Evolutionary conservation across 2,888 invertebrate genomes (phyloP), one percentile per base, ranked within the genome.

Genomic region (Amphiduros pacificus): DNA sequence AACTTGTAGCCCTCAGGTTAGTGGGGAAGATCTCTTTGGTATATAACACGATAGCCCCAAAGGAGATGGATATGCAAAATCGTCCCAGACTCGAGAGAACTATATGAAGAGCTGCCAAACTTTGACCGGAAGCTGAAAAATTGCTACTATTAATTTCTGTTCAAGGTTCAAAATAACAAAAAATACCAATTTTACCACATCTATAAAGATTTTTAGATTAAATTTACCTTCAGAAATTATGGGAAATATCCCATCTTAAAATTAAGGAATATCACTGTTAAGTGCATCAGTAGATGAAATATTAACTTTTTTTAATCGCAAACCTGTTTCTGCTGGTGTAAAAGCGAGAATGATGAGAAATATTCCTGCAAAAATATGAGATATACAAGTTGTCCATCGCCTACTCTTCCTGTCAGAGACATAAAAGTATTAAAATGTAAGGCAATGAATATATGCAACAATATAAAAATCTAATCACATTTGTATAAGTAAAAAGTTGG

Each of bases 21-120:
- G 55, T 55, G 1, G 55, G 55, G 26, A 55, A 55, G n/a, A 55
- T 41, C 22, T 55, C 55, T 27, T 55, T 55, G 24, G 41, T 26
- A n/a, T 55, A 55, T 5, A 55, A 17, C 1, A 55, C 41, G 9
- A 55, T 26, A 22, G 41, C 41, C n/a, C 40, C 55, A 26, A 55
- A 41, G 1, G 55, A 55, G 20, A 55, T 55, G 2, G 55, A 41
- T n/a, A 55, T 55, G 41, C 40, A 31, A 41, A 40, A 40, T 26
- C 41, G 36, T 17, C 55, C 55, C 2, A 41, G 11, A 24, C 36
- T 24, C 2, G 55, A 26, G 26, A 55, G 11, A 26, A 20, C 36
- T 27, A 36, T 20, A 2, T 41, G n/a, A 32, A 55, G n/a, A 11
- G 17, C 4, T 1, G 40, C 27, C 3, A 55, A 22, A n/a, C 26